Evolutionary conservation across 2,888 invertebrate genomes (phyloP).

Genomic region (Orthonevra nobilis): DNA sequence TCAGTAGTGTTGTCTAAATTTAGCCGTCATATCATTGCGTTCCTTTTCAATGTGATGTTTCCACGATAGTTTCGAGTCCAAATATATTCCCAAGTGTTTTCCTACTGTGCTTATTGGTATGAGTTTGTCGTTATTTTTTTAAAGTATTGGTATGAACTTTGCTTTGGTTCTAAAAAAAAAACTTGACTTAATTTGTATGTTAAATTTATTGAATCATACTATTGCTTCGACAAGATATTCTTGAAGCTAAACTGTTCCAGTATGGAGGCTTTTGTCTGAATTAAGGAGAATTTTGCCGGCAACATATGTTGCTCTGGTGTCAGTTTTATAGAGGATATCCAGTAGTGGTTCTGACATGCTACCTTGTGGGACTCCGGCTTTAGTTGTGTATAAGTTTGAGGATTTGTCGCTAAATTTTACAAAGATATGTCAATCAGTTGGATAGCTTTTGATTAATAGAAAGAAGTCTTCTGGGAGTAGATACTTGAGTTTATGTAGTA

Average conservation of each 20-base stretch:
- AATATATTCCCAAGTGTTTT: too few relatives aligned
- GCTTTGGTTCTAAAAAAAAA: too few relatives aligned
- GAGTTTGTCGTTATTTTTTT: too few relatives aligned
- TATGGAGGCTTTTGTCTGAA: slow-evolving; percentile 1
- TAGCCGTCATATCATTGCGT: too few relatives aligned
- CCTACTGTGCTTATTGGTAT: too few relatives aligned
- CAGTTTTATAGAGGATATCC: not conserved
- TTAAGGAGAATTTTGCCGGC: not conserved
- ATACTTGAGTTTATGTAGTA: not conserved
- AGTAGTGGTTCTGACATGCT: not conserved
- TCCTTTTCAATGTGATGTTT: too few relatives aligned
- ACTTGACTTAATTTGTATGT: not conserved
- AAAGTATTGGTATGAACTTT: too few relatives aligned
- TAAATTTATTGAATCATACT: not conserved
- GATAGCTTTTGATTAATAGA: not conserved
- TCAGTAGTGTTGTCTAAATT: too few relatives aligned
- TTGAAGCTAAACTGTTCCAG: too few relatives aligned
- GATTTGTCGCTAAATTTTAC: not conserved
- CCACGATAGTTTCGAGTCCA: too few relatives aligned
- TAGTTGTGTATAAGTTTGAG: not conserved
- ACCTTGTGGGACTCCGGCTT: not conserved
- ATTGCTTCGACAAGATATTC: too few relatives aligned
- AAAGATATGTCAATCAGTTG: not conserved
- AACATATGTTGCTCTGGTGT: slow-evolving; percentile 1
- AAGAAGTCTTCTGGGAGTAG: not conserved